Evolutionary conservation across 2,797 vertebrate genomes (phyloP), one percentile per base, ranked within the genome.

Genomic region (Babyrousa celebensis): DNA sequence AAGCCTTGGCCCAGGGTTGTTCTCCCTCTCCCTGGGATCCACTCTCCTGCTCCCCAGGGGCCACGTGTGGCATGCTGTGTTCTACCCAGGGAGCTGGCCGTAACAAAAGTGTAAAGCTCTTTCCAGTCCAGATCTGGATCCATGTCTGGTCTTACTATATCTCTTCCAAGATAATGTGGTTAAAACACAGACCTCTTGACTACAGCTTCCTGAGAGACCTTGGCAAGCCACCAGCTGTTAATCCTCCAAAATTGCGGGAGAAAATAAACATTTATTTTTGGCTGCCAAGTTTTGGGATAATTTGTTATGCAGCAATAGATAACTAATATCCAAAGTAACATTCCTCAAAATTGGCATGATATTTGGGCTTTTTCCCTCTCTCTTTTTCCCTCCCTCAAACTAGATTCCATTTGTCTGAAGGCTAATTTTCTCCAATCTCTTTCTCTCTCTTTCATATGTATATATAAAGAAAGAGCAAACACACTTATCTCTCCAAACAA

Each of bases 261-360:
- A 56, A 72, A 86, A 36, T 71, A 62, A 85, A 72, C 0, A 0
- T 63, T 58, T 72, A 25, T 86, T 80, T 95, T 56, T 4, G 32
- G 52, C 25, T 75, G 43, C 54, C 74, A 89, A 82, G 16, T 82
- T 75, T 77, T 2, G n/a, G 52, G 82, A 84, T 54, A 48, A 40
- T 77, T 95, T 85, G 65, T 82, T 93, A 79, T 15, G 43, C 20
- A 92, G 65, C 21, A 82, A 62, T 92, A 54, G 62, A 91, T 62
- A 70, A 82, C 36, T 65, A 89, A 84, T 58, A 77, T 43, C 15
- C 68, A 89, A 78, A 11, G 18, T 82, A 77, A 94, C 52, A 36
- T 83, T 92, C 65, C 94, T 94, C 43, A 84, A 84, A 90, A 86
- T 65, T 75, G 43, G 29, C 32, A 74, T 25, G 21, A 29, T 85